These are phyloP conservation scores for Araneus ventricosus DNA, from an alignment of 1,140 invertebrate genomes.

Conservation along the genomic window DNA sequence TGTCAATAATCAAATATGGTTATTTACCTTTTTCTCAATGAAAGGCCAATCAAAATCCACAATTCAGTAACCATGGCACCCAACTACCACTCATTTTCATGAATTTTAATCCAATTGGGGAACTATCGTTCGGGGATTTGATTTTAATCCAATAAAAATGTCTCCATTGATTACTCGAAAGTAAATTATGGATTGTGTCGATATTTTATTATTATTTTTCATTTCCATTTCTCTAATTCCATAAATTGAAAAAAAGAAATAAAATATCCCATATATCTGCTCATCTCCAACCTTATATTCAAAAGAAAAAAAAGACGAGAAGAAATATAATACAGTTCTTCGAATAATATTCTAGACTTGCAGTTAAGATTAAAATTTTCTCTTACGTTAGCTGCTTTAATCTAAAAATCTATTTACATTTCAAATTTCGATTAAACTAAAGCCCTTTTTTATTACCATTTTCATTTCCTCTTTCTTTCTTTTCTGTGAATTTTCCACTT, in stretches of 20 bases:
- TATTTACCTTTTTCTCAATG: not conserved
- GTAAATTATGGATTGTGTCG: not conserved
- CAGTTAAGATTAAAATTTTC: conserved; percentile 31
- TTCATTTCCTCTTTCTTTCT: not conserved
- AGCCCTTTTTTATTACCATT: not conserved
- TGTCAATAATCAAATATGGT: not conserved
- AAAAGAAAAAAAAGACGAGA: not conserved
- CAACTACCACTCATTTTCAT: conserved; percentile 11
- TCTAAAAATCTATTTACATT: conserved; percentile 33
- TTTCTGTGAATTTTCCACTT: conserved; percentile 10
- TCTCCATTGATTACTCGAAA: conserved; percentile 13
- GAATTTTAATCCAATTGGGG: not conserved
- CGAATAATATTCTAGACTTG: not conserved
- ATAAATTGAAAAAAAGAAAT: not conserved
- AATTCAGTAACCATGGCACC: conserved; percentile 6
- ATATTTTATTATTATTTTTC: not conserved
- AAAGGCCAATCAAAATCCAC: not conserved
- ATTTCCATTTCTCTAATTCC: not conserved
- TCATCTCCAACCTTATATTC: not conserved
- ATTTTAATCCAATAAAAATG: not conserved
- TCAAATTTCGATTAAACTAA: conserved; percentile 31
- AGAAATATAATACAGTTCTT: not conserved
- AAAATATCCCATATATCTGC: not conserved
- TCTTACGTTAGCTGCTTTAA: conserved; percentile 17
- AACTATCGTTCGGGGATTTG: not conserved